These are phyloP conservation scores for Anastrepha ludens DNA, from an alignment of 1,140 invertebrate species.

Conservation along the genomic window DNA sequence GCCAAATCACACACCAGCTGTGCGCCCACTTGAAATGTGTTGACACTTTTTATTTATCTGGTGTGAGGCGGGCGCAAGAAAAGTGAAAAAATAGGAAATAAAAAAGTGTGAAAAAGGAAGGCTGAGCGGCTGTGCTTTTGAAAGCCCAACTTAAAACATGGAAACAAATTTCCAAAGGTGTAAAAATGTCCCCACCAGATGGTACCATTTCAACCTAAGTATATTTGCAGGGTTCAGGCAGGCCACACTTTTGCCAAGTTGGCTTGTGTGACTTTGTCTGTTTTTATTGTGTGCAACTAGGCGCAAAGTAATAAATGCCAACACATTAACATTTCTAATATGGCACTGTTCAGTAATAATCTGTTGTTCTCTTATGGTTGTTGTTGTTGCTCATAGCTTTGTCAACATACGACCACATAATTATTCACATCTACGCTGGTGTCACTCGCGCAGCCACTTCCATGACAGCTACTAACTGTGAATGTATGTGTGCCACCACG, in stretches of 20 bases:
- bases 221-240: neutral
- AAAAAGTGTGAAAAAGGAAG: neutral
- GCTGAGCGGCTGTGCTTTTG: no score
- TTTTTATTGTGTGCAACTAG: neutral
- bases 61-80: neutral
- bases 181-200: no score
- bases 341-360: constrained; percentile 8
- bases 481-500: no score
- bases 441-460: neutral
- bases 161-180: neutral
- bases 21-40: neutral
- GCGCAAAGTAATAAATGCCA: neutral
- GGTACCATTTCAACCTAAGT: no score
- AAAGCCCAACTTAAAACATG: no score
- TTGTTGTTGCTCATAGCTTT: neutral
- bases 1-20: neutral
- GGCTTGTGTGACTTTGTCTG: neutral
- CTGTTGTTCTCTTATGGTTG: neutral
- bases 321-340: constrained; percentile 24
- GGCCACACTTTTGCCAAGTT: neutral
- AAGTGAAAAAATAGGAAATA: neutral
- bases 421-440: neutral
- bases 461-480: neutral
- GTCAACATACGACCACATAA: neutral
- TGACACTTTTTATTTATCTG: constrained; percentile 19